Conservation (phyloP, 2,113 vertebrate genomes). For the Ctenomys sociabilis region DNA sequence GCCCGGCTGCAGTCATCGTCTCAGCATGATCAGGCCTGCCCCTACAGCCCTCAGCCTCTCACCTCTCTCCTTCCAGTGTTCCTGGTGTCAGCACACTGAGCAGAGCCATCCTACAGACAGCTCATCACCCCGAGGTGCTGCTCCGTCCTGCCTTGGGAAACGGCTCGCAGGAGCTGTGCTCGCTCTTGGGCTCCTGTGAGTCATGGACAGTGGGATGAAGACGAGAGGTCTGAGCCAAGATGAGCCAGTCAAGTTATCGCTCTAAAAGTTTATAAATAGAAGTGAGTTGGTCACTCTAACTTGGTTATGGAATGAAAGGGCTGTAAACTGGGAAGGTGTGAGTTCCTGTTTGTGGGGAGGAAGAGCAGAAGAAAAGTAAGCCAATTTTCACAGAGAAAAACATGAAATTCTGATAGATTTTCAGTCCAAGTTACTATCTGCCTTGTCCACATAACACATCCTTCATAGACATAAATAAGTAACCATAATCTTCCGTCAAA, state of each 20-base stretch:
- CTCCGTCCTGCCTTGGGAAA: not conserved
- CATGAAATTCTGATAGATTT: not conserved
- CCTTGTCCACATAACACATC: not conserved
- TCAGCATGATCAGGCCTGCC: not conserved
- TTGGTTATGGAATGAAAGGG: conserved; percentile 1
- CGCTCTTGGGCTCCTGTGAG: not conserved
- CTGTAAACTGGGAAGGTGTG: not conserved
- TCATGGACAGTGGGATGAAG: not conserved
- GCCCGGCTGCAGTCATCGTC: not conserved
- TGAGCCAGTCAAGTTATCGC: not conserved
- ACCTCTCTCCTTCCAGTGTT: not conserved
- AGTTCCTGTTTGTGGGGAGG: not conserved
- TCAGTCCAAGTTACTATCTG: not conserved
- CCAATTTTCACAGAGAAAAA: not conserved
- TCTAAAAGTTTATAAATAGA: conserved; percentile 2
- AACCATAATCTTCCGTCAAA: not conserved
- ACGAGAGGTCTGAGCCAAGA: not conserved
- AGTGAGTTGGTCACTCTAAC: conserved; percentile 7
- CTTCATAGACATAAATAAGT: not conserved
- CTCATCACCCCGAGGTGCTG: not conserved
- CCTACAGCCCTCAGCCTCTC: not conserved
- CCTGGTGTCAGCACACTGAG: not conserved
- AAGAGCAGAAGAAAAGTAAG: not conserved
- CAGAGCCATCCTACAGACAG: not conserved
- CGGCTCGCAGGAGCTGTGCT: not conserved